Conservation (phyloP, 2,888 invertebrate species). For the Pachycephus smyrnensis region DNA sequence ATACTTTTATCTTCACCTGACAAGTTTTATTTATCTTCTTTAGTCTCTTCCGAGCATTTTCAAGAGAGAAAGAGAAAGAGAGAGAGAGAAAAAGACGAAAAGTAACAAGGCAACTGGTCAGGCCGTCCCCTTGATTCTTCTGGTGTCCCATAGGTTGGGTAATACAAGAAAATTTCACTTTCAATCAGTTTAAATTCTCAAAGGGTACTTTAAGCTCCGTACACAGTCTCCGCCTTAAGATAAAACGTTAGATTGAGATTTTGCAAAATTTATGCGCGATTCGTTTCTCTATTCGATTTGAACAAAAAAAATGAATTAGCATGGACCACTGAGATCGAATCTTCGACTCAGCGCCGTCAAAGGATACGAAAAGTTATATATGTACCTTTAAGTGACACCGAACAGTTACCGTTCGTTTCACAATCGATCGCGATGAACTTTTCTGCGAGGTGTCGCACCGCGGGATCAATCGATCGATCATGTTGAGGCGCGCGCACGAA, state of each 20-base stretch:
- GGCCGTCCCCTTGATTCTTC: conserved; percentile 7
- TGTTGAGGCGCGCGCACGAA: background rate
- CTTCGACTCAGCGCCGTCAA: background rate
- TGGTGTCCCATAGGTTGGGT: conserved; percentile 25
- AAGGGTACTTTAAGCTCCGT: background rate
- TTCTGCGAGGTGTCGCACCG: background rate
- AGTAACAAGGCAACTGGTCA: conserved; percentile 33
- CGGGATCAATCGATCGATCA: background rate
- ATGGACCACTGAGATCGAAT: background rate
- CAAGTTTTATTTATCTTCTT: background rate
- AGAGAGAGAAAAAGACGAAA: conserved; percentile 9
- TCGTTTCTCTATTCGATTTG: background rate
- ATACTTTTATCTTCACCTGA: too few relatives aligned
- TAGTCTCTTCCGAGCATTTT: background rate
- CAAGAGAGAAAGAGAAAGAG: background rate
- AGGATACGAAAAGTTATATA: background rate
- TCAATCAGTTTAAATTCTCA: conserved; percentile 34
- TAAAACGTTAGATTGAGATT: background rate
- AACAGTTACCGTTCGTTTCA: background rate
- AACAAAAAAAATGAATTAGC: background rate
- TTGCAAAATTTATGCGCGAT: background rate
- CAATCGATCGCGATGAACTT: conserved; percentile 7
- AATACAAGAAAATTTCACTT: conserved; percentile 45
- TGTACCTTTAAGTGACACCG: background rate
- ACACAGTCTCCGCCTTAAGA: background rate